A percentile compares a stretch with the other conserved stretches of the same genome.
Conservation (phyloP, 1,140 invertebrate species). For the Drosophila dunni region DNA sequence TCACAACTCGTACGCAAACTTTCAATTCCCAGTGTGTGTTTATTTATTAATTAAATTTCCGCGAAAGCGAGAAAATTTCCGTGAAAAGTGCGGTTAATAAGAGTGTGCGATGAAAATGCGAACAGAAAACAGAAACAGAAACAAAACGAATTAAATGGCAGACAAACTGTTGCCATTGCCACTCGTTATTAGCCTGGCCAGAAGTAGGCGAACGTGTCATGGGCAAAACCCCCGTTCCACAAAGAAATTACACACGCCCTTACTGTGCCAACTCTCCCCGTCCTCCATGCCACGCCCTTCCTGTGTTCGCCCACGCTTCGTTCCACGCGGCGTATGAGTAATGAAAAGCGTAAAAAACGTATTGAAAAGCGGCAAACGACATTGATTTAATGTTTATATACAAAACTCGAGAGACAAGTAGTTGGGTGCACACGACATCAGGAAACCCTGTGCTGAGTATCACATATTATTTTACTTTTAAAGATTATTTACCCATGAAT, state of each 20-base stretch:
- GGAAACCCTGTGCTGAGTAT: no score
- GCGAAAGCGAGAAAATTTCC: conserved; percentile 20
- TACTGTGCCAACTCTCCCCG: not conserved
- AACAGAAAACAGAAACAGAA: not conserved
- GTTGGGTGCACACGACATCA: not conserved
- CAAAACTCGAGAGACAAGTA: not conserved
- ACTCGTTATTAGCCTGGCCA: not conserved
- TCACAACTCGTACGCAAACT: no score
- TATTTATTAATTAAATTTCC: conserved; percentile 39
- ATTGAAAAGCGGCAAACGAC: conserved; percentile 70
- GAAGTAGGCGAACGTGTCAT: conserved; percentile 46
- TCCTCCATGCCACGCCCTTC: conserved; percentile 32
- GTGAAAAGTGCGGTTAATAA: conserved; percentile 10
- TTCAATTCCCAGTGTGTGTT: conserved; percentile 6
- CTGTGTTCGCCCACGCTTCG: conserved; percentile 3
- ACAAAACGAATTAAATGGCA: conserved; percentile 32
- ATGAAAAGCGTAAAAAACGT: conserved; percentile 53
- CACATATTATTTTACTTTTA: no score
- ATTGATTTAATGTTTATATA: conserved; percentile 73
- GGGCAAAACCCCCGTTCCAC: conserved; percentile 33
- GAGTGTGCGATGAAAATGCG: not conserved
- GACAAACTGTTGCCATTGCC: conserved; percentile 52
- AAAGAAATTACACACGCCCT: not conserved
- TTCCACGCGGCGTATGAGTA: conserved; percentile 71
- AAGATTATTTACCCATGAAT: no score